Evolutionary conservation across 2,113 vertebrate species (phyloP), one percentile per base, ranked within the genome.

Genomic region (Eulacestoma nigropectus): DNA sequence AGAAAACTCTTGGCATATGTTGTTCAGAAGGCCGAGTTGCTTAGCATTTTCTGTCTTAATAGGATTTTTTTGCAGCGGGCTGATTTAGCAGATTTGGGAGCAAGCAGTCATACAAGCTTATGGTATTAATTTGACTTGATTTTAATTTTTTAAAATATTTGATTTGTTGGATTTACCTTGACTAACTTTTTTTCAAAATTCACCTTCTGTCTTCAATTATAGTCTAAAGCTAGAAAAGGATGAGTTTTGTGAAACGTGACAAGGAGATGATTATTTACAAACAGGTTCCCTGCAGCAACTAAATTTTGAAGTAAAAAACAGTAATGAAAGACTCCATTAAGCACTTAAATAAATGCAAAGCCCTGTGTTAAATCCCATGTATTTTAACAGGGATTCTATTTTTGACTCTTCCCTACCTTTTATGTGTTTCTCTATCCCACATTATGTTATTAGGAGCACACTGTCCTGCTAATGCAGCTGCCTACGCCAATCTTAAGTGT

Each of bases 141-240:
- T 44, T 55, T 49, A 12, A 2, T 39, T 56, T 64, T 79, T 53
- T 9, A 0, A 3, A 65, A 3, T 56, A 26, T 16, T 67, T 59
- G 12, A 3, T 29, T 33, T 30, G 0, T 44, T 85, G 33, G 4
- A 29, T 74, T 81, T 80, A n/a, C 23, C 56, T 77, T 6, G 0
- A 37, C 25, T 35, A 41, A 27, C 5, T 6, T 13, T 35, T 21
- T 55, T 65, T 9, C 1, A 27, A 55, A 75, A 35, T 42, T 47
- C 5, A 16, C 12, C 6, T 79, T 41, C 9, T 50, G 32, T 84
- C 4, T 73, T 89, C 5, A 3, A 1, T 68, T 83, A 7, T 3
- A 11, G 27, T n/a, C 7, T 0, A 0, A 23, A 46, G n/a, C 29
- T 37, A 57, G 29, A 75, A 46, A 46, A 37, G 5, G 5, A 16